A percentile compares a stretch with the other conserved stretches of the same genome.
phyloP scores from a whole-genome alignment of 1,140 invertebrate genomes.

The Rhizoglyphus robini region DNA sequence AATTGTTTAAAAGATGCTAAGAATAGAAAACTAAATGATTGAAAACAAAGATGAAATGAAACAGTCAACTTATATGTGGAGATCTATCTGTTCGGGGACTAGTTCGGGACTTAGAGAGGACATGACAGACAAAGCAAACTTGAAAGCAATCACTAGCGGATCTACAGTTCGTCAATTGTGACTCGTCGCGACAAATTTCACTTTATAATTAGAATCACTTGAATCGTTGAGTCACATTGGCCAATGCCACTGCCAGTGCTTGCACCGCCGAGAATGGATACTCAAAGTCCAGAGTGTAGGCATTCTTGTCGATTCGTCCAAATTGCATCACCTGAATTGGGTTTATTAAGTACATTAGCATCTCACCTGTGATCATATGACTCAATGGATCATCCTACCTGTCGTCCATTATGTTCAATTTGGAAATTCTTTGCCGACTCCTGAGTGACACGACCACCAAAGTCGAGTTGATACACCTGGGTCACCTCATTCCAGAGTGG shows the following conservation, averaged over 20 bases:
- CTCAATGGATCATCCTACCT: slow-evolving; percentile 48
- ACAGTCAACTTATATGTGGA: no score
- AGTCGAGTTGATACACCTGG: slow-evolving; percentile 97
- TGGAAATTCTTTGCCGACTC: slow-evolving; percentile 99
- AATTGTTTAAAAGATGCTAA: no score
- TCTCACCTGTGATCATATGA: no score
- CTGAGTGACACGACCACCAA: slow-evolving; percentile 96
- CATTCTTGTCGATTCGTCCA: slow-evolving; percentile 93
- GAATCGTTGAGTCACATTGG: slow-evolving; percentile 93
- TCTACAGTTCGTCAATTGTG: no score
- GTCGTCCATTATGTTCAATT: slow-evolving; percentile 91
- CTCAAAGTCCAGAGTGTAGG: slow-evolving; percentile 96
- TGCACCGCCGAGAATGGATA: slow-evolving; percentile 96
- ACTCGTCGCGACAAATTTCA: no score
- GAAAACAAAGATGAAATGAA: no score
- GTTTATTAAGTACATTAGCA: no score
- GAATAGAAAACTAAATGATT: no score
- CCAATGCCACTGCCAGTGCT: slow-evolving; percentile 92
- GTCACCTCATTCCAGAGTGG: slow-evolving; percentile 99
- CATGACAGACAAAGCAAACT: no score
- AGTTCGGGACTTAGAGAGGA: no score
- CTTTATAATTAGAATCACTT: slow-evolving; percentile 65
- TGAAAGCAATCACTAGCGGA: no score
- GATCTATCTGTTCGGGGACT: no score
- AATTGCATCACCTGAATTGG: slow-evolving; percentile 97